Percentiles rank a stretch among this genome's conserved stretches.
Evolutionary conservation across 2,888 invertebrate species (phyloP).

Genomic region (Patella ulyssiponensis): DNA sequence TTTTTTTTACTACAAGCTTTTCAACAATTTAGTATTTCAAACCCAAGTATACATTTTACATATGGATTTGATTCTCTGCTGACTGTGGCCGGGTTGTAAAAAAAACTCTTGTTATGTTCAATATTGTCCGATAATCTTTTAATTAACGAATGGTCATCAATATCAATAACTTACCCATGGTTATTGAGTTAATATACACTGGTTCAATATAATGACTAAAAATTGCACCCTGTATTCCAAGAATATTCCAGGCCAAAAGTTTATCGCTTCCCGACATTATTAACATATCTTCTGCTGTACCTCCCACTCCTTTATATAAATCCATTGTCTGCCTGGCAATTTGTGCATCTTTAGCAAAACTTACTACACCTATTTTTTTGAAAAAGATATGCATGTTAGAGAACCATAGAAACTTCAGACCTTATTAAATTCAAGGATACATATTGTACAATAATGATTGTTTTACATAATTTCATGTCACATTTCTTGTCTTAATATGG

Average conservation of each 20-base stretch:
- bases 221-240: conserved; percentile 67
- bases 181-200: conserved; percentile 61
- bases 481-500: too few species aligned
- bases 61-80: too few species aligned
- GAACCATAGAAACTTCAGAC: neutral
- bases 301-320: conserved; percentile 32
- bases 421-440: neutral
- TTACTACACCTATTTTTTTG: conserved; percentile 44
- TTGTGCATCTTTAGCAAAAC: conserved; percentile 47
- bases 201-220: conserved; percentile 59
- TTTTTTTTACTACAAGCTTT: too few species aligned
- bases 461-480: too few species aligned
- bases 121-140: too few species aligned
- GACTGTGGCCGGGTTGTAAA: too few species aligned
- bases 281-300: conserved; percentile 39
- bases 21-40: too few species aligned
- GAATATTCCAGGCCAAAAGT: conserved; percentile 66
- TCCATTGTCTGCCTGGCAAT: conserved; percentile 40
- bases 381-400: neutral
- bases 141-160: too few species aligned
- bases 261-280: conserved; percentile 69
- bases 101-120: too few species aligned
- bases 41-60: too few species aligned
- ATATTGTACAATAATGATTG: too few species aligned
- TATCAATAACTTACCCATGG: conserved; percentile 53